phyloP scores from a whole-genome alignment of 2,113 vertebrate genomes.

The Stictonetta naevosa region DNA sequence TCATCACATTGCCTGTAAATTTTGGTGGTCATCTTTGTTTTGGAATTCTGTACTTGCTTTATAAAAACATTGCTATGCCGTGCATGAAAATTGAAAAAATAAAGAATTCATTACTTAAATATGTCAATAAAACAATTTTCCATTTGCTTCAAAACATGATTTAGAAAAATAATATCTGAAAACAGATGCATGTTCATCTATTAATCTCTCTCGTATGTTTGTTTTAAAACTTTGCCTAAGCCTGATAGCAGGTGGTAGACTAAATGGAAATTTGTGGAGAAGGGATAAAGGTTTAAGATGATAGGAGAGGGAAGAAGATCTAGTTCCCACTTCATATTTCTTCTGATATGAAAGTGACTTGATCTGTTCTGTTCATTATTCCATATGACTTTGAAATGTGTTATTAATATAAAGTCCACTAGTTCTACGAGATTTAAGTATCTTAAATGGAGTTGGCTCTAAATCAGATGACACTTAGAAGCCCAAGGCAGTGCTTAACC shows the following conservation, averaged over 20 bases:
- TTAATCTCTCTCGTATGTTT: background rate
- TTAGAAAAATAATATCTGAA: background rate
- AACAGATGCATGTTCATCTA: background rate
- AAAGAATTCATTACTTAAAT: no score
- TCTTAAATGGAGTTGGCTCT: slow-evolving; percentile 80
- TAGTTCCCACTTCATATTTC: background rate
- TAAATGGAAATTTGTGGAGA: background rate
- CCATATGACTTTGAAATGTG: slow-evolving; percentile 25
- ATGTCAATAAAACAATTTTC: no score
- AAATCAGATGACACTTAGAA: slow-evolving; percentile 83
- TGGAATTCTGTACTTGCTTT: background rate
- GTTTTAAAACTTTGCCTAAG: slow-evolving; percentile 31
- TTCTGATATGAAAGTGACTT: background rate
- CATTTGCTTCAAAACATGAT: background rate
- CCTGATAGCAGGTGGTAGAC: background rate
- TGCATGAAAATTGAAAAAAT: background rate
- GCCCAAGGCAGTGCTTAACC: slow-evolving; percentile 97
- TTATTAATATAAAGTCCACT: slow-evolving; percentile 54
- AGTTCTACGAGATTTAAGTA: slow-evolving; percentile 77
- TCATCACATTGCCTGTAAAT: background rate
- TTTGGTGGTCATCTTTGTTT: background rate
- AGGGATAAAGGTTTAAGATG: slow-evolving; percentile 25
- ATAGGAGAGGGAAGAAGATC: background rate
- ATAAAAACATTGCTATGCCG: background rate
- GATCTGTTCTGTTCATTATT: slow-evolving; percentile 15